Conservation (phyloP, 2,113 vertebrate species). For the Sander vitreus region DNA sequence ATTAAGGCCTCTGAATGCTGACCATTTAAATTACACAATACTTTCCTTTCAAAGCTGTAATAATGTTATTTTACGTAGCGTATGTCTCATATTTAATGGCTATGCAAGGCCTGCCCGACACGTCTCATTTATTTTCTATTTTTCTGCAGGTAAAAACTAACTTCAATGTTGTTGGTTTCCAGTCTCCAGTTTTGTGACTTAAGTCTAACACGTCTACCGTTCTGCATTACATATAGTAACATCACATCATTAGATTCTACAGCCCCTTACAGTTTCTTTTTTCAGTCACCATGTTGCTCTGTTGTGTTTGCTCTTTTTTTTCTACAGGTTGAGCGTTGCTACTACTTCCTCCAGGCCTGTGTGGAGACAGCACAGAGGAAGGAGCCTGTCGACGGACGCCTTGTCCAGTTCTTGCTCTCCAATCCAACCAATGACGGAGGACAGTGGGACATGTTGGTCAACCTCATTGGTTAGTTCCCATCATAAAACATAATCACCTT, state of each 20-base stretch:
- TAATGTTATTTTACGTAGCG: neutral
- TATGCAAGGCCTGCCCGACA: neutral
- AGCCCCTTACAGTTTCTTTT: neutral
- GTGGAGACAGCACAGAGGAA: conserved; percentile 94
- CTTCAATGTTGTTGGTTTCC: neutral
- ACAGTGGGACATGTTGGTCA: conserved; percentile 99
- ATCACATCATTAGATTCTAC: neutral
- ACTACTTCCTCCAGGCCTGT: conserved; percentile 93
- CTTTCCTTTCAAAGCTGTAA: neutral
- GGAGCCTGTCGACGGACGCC: conserved; percentile 93
- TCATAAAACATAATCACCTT: neutral
- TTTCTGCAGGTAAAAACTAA: neutral
- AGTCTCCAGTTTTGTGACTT: neutral
- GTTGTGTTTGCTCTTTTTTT: neutral
- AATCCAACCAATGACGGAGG: conserved; percentile 97
- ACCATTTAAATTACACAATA: neutral
- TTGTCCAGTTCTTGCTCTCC: conserved; percentile 93
- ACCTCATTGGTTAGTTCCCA: conserved; percentile 91
- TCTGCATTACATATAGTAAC: neutral
- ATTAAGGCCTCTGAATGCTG: neutral
- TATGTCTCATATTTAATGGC: neutral
- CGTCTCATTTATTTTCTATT: neutral
- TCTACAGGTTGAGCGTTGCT: conserved; percentile 93
- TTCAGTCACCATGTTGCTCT: neutral
- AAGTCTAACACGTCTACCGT: neutral